Conservation (phyloP, 2,113 vertebrate genomes). For the Chlorodrepanis virens region DNA sequence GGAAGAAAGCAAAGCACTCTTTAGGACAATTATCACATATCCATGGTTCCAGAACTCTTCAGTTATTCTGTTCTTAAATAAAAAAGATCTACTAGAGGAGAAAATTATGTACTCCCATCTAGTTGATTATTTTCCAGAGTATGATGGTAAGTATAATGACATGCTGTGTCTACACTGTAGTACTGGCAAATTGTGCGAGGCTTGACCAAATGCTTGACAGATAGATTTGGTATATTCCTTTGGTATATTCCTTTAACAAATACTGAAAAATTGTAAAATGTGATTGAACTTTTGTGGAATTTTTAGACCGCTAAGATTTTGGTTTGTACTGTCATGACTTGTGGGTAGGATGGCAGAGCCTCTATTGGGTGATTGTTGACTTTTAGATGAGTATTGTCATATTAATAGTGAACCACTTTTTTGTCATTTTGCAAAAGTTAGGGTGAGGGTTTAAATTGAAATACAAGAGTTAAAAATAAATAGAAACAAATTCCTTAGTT, state of each 20-base stretch:
- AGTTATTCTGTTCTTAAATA: constrained; percentile 95
- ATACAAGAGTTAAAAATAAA: neutral
- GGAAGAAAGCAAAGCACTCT: constrained; percentile 95
- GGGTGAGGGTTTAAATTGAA: neutral
- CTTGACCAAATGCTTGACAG: neutral
- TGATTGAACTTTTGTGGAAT: neutral
- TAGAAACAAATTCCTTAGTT: neutral
- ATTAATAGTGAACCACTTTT: neutral
- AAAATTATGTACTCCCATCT: constrained; percentile 96
- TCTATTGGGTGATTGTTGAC: neutral
- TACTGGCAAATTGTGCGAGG: neutral
- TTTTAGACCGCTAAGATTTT: neutral
- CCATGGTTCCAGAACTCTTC: constrained; percentile 95
- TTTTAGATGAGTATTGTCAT: neutral
- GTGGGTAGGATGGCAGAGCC: neutral
- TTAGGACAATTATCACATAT: constrained; percentile 93
- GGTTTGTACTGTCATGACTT: neutral
- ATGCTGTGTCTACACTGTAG: neutral
- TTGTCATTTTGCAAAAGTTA: neutral
- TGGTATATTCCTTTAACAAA: neutral
- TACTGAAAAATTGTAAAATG: neutral
- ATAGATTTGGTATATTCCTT: neutral
- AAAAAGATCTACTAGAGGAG: constrained; percentile 95
- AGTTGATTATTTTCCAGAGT: constrained; percentile 95
- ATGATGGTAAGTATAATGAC: constrained; percentile 82